A percentile compares a stretch with the other conserved stretches of the same genome.
Evolutionary conservation across 2,797 vertebrate genomes (phyloP).

Genomic region (Ispidina picta): DNA sequence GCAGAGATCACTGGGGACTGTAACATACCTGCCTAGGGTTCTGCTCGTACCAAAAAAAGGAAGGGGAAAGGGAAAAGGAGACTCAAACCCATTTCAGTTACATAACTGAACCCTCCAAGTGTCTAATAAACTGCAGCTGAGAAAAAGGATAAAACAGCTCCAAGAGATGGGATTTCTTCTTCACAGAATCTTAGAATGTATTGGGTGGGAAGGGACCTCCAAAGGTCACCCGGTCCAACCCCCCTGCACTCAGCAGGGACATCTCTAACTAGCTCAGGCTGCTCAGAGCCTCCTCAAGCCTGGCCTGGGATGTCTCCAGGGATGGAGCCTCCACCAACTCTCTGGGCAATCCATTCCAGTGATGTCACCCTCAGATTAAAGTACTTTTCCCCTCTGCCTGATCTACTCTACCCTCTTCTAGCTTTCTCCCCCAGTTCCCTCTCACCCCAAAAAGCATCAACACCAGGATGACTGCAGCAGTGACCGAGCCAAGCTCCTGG

Average conservation of each 20-base stretch:
- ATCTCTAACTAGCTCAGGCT: too few relatives aligned
- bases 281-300: too few relatives aligned
- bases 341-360: too few relatives aligned
- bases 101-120: constrained; percentile 10
- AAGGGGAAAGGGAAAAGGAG: neutral
- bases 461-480: neutral
- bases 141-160: neutral
- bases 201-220: too few relatives aligned
- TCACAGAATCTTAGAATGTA: too few relatives aligned
- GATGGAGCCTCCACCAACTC: too few relatives aligned
- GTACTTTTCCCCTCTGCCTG: too few relatives aligned
- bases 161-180: neutral
- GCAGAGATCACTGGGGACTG: neutral
- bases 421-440: neutral
- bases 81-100: constrained; percentile 22
- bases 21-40: neutral
- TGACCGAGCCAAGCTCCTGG: neutral
- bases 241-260: too few relatives aligned
- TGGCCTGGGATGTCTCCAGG: too few relatives aligned
- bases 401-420: too few relatives aligned
- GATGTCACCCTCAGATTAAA: too few relatives aligned
- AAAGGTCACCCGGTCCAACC: too few relatives aligned
- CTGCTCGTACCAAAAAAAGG: neutral
- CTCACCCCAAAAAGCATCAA: neutral
- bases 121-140: constrained; percentile 16